Conservation (phyloP, 2,888 invertebrate species). For the Pantelozetes paolii region DNA sequence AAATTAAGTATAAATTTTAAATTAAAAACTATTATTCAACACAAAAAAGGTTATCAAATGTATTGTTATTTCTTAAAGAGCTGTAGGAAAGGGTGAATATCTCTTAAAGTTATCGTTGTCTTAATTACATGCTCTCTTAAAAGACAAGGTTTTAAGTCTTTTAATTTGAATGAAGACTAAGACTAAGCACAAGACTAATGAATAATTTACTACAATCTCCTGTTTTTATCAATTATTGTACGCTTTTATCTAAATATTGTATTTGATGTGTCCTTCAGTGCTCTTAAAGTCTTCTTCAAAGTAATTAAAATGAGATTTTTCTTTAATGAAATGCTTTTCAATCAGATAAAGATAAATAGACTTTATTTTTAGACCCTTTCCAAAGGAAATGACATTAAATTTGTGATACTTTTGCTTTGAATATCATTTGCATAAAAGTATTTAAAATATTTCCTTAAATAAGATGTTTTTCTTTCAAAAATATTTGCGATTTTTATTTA, state of each 20-base stretch:
- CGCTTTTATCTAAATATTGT: background rate
- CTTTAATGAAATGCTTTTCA: background rate
- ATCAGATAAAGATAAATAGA: conserved; percentile 6
- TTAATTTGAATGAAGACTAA: background rate
- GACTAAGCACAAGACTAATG: background rate
- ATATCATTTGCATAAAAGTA: no score
- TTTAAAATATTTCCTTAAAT: no score
- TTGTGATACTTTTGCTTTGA: background rate
- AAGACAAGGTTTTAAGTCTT: background rate
- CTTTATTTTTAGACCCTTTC: background rate
- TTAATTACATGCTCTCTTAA: background rate
- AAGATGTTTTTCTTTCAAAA: no score
- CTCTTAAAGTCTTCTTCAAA: background rate
- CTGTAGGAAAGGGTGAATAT: no score
- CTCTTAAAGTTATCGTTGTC: no score
- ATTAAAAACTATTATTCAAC: no score
- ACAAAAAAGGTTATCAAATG: no score
- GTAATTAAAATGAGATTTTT: background rate
- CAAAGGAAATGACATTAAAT: background rate
- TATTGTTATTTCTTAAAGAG: no score
- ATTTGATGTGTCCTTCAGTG: background rate
- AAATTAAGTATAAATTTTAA: no score
- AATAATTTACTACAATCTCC: background rate
- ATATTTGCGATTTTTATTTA: no score
- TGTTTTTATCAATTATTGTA: conserved; percentile 1